Base-by-base conservation (phyloP, 2,888 invertebrate genomes). In the Keiferia lycopersicella region DNA sequence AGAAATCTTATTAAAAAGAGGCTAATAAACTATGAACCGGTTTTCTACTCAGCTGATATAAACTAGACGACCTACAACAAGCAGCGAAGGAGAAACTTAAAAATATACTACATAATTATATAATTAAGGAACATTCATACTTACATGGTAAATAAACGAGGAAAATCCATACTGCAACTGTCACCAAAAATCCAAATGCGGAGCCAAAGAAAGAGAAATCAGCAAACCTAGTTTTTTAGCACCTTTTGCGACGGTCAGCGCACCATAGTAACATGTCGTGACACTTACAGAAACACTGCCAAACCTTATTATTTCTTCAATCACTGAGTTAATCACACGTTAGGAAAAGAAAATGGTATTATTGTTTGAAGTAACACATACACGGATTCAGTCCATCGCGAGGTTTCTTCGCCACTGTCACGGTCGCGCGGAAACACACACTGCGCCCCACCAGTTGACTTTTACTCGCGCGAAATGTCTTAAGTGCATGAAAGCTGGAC, bases 361-460 rank as follows among this genome's bases (percentile, higher is more conserved):
- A 56, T 34, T 56, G 56, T 56, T 56, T 30, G 30, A 18, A 12
- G 50, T 61, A 53, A 63, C 63, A 57, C 64, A 65, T 57, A 61
- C 12, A 63, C 63, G 60, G 67, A 67, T 62, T 68, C 69, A 63
- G 69, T 68, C 68, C 63, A 62, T 51, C 66, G 69, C 65, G 64
- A 62, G 61, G 76, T 73, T 73, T 69, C 72, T 71, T 72, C 63
- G 67, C 71, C 75, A 82, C 78, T 81, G 81, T 75, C 81, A 77
- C 72, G 76, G 76, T 65, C 77, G 69, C 66, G 45, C 57, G 14
- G 30, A 59, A 50, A 65, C 68, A 69, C 66, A 67, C 68, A 64
- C 63, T 64, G 64, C 67, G 76, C 73, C 73, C 74, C 72, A 66
- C 73, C 70, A 68, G 38, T 48, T 62, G 53, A 69, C 73, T 73